These are phyloP conservation scores for Eulithis prunata DNA, from an alignment of 2,888 invertebrate genomes.

Conservation along the genomic window DNA sequence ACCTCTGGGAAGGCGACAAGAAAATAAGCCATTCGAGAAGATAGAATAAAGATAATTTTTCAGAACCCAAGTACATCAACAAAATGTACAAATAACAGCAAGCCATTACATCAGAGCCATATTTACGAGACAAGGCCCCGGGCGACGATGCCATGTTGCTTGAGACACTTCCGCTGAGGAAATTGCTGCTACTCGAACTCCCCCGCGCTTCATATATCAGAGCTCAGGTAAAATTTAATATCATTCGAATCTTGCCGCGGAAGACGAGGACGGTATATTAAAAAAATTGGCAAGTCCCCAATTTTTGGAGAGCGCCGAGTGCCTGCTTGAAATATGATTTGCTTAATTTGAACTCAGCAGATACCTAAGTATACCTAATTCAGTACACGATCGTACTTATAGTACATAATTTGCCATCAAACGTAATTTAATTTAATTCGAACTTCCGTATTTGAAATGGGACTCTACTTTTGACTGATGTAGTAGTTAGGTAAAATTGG, in stretches of 20 bases:
- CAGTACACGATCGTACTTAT: too few relatives aligned
- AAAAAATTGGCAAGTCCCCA: slow-evolving; percentile 49
- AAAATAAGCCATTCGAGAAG: neutral
- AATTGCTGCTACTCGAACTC: slow-evolving; percentile 62
- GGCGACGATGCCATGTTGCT: slow-evolving; percentile 50
- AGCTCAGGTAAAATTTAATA: slow-evolving; percentile 73
- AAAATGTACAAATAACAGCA: slow-evolving; percentile 47
- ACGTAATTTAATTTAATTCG: too few relatives aligned
- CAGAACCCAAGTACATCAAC: slow-evolving; percentile 3
- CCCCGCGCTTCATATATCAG: slow-evolving; percentile 70
- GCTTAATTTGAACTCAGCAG: slow-evolving; percentile 17
- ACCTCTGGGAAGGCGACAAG: neutral
- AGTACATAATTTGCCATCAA: too few relatives aligned
- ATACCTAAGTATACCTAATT: neutral
- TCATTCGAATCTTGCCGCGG: slow-evolving; percentile 52
- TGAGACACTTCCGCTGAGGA: slow-evolving; percentile 70
- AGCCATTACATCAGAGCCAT: slow-evolving; percentile 52
- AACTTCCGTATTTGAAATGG: too few relatives aligned
- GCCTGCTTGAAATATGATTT: slow-evolving; percentile 24
- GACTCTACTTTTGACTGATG: too few relatives aligned
- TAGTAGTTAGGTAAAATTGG: too few relatives aligned
- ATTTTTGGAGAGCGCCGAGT: slow-evolving; percentile 34
- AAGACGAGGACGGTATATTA: slow-evolving; percentile 48
- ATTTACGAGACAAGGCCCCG: slow-evolving; percentile 45
- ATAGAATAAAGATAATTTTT: slow-evolving; percentile 5